Evolutionary conservation across 1,140 invertebrate species (phyloP).

Genomic region (Diplogasteroides magnus): DNA sequence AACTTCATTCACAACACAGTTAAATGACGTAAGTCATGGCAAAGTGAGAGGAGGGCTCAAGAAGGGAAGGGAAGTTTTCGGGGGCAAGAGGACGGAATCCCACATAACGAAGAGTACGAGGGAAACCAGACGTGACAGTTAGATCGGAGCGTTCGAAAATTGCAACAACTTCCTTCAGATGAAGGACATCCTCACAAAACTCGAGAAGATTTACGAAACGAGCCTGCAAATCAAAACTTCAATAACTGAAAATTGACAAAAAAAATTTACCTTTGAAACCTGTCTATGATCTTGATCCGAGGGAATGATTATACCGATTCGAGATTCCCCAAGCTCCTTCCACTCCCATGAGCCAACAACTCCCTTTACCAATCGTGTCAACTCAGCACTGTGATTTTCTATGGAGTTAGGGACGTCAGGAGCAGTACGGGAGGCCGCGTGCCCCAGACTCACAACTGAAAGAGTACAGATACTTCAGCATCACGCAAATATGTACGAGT

Average conservation of each 20-base stretch:
- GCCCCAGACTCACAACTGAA: neutral
- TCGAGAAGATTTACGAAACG: constrained; percentile 17
- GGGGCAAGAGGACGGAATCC: constrained; percentile 25
- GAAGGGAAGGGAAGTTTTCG: constrained; percentile 12
- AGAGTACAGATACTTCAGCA: neutral
- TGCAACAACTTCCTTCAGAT: constrained; percentile 23
- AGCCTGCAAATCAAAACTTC: neutral
- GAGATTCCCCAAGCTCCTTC: neutral
- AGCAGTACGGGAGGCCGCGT: constrained; percentile 6
- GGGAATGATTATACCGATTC: neutral
- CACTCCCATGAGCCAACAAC: constrained; percentile 10
- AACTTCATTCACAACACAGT: no score
- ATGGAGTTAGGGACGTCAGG: constrained; percentile 16
- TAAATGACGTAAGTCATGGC: constrained; percentile 28
- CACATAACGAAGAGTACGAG: constrained; percentile 24
- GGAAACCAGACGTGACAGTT: constrained; percentile 18
- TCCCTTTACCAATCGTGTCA: constrained; percentile 1
- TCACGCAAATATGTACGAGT: constrained; percentile 8
- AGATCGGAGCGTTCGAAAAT: constrained; percentile 19
- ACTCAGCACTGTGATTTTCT: neutral
- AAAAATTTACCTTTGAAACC: constrained; percentile 6
- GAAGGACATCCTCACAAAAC: constrained; percentile 11
- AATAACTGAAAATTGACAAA: neutral
- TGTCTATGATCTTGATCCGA: constrained; percentile 4
- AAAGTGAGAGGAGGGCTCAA: constrained; percentile 16